Evolutionary conservation across 2,113 vertebrate species (phyloP).

Genomic region (Dissostichus mawsoni): DNA sequence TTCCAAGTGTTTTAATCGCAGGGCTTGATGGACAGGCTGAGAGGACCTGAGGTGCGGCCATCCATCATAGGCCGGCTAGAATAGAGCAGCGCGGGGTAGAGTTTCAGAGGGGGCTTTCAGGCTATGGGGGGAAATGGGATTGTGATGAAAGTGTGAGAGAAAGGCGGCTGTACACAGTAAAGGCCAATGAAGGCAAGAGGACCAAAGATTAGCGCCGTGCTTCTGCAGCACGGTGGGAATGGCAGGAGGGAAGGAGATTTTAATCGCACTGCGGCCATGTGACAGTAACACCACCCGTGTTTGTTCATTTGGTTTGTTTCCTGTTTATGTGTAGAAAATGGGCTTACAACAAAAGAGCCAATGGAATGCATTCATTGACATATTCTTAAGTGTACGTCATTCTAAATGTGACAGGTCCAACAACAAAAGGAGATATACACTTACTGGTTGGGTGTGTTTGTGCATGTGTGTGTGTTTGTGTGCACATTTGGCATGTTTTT

Average conservation of each 20-base stretch:
- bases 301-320: slow-evolving; percentile 36
- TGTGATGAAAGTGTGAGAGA: slow-evolving; percentile 92
- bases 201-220: slow-evolving; percentile 83
- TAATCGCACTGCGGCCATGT: slow-evolving; percentile 38
- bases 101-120: slow-evolving; percentile 87
- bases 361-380: slow-evolving; percentile 22
- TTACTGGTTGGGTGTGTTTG: not conserved
- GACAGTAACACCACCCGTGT: not conserved
- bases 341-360: not conserved
- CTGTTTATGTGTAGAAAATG: slow-evolving; percentile 5
- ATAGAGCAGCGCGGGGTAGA: slow-evolving; percentile 83
- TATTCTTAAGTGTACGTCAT: not conserved
- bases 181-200: slow-evolving; percentile 88
- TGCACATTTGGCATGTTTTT: slow-evolving; percentile 7
- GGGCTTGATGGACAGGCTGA: slow-evolving; percentile 92
- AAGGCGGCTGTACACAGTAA: slow-evolving; percentile 87
- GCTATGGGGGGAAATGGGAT: slow-evolving; percentile 88
- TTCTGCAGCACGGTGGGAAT: slow-evolving; percentile 62
- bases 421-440: not conserved
- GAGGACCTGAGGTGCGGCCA: slow-evolving; percentile 89
- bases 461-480: not conserved
- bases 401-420: not conserved
- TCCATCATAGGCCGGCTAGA: slow-evolving; percentile 91
- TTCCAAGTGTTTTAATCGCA: slow-evolving; percentile 90
- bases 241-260: slow-evolving; percentile 63